Conservation (phyloP, 2,797 vertebrate genomes). For the Leptodactylus fallax region DNA sequence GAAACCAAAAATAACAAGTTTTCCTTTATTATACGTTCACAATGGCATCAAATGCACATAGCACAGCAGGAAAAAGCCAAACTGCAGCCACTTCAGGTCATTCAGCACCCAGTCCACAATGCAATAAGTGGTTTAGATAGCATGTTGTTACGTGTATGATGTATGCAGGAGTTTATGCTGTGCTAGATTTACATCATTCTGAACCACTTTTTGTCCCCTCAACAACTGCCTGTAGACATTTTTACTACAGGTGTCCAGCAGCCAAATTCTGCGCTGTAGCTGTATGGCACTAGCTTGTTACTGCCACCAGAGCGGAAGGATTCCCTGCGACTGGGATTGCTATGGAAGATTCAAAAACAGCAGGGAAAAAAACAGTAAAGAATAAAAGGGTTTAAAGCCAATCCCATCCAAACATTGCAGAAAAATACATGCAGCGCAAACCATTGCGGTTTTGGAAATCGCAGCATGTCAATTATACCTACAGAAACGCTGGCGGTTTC, state of each 20-base stretch:
- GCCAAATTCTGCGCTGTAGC: background rate
- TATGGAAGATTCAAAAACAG: no score
- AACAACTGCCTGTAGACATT: background rate
- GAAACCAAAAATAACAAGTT: conserved; percentile 27
- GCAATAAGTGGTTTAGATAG: conserved; percentile 62
- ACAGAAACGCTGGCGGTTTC: no score
- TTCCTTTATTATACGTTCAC: background rate
- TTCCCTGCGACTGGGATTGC: no score
- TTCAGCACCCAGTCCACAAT: conserved; percentile 69
- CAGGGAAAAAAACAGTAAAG: no score
- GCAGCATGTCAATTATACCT: no score
- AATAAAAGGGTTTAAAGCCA: no score
- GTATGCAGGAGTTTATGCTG: conserved; percentile 16
- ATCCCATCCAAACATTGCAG: no score
- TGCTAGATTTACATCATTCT: background rate
- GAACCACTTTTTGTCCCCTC: no score
- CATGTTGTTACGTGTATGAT: conserved; percentile 69
- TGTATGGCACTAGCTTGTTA: background rate
- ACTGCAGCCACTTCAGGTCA: conserved; percentile 53
- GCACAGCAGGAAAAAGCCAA: conserved; percentile 52
- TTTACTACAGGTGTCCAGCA: background rate
- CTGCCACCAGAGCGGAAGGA: no score
- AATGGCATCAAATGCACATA: conserved; percentile 25
- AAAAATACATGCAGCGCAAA: no score
- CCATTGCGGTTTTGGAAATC: no score